Evolutionary conservation across 2,113 vertebrate species (phyloP), one percentile per base, ranked within the genome.

Genomic region (Poicephalus meyeri): DNA sequence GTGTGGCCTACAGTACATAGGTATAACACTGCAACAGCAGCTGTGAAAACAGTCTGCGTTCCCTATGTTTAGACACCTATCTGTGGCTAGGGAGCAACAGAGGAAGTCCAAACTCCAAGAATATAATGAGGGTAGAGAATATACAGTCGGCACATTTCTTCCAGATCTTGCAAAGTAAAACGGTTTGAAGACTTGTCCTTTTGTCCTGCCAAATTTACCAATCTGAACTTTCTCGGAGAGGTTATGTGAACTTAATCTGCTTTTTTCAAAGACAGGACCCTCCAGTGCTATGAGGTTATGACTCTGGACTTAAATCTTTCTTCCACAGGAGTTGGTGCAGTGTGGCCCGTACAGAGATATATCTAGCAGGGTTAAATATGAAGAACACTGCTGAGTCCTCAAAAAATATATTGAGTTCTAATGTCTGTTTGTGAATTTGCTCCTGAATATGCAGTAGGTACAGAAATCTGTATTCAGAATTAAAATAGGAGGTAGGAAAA

Each of bases 21-120:
- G 97, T 97, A 88, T n/a, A 83, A 94, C 86, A 91, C 15, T 47
- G 81, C 66, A 77, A 71, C 2, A 93, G 88, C 98, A 98, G 97
- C 98, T 98, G 98, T 98, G 94, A 96, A 98, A 98, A 98, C 96
- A 98, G 84, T 94, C 94, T 95, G 95, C 93, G 52, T 97, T 93
- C 91, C 90, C 96, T 25, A 2, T 96, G 96, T 97, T 98, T 97
- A 97, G 97, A 97, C 97, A 97, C 96, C 97, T 98, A 97, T 97
- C 96, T 97, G 89, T 96, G 86, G 90, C 95, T 77, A 16, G 86
- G 95, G 91, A 97, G 84, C 90, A 97, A 58, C 83, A 88, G 91
- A 92, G 91, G 93, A 95, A 96, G 78, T 94, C 97, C 86, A 97
- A 97, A 89, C 82, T 96, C 83, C 71, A 53, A 87, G 89, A 94